A percentile compares a stretch with the other conserved stretches of the same genome.
Conservation (phyloP, 2,113 vertebrate genomes). For the Piliocolobus tephrosceles region DNA sequence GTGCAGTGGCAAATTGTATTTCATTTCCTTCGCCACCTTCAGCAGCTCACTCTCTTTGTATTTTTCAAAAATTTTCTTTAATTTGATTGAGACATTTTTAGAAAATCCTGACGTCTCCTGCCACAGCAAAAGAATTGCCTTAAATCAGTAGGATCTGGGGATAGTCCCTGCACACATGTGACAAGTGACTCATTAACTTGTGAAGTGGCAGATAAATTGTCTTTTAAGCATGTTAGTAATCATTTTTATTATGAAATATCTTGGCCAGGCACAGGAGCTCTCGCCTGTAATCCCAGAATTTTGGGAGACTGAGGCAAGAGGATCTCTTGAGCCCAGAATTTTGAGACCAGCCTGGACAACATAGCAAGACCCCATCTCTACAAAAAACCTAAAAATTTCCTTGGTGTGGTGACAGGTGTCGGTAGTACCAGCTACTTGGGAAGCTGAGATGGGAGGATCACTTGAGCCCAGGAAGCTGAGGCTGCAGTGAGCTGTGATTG, state of each 20-base stretch:
- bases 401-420: too few relatives aligned
- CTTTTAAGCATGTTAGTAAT: not conserved
- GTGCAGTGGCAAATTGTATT: fast-evolving
- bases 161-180: not conserved
- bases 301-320: not conserved
- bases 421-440: too few relatives aligned
- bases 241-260: not conserved
- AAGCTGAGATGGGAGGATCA: too few relatives aligned
- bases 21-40: fast-evolving
- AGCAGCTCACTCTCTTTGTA: not conserved
- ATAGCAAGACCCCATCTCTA: not conserved
- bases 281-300: not conserved
- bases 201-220: not conserved
- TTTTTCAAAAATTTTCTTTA: not conserved
- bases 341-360: not conserved
- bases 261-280: not conserved
- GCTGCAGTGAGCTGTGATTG: too few relatives aligned
- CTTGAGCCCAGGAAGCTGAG: too few relatives aligned
- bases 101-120: not conserved
- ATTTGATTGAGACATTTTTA: not conserved
- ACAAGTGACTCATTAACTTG: not conserved
- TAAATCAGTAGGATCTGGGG: not conserved
- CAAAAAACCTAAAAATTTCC: not conserved
- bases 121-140: not conserved
- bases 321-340: not conserved